A percentile compares a stretch with the other conserved stretches of the same genome.
These are phyloP conservation scores for Echeneis naucrates DNA, from an alignment of 2,797 vertebrate genomes.

Conservation along the genomic window DNA sequence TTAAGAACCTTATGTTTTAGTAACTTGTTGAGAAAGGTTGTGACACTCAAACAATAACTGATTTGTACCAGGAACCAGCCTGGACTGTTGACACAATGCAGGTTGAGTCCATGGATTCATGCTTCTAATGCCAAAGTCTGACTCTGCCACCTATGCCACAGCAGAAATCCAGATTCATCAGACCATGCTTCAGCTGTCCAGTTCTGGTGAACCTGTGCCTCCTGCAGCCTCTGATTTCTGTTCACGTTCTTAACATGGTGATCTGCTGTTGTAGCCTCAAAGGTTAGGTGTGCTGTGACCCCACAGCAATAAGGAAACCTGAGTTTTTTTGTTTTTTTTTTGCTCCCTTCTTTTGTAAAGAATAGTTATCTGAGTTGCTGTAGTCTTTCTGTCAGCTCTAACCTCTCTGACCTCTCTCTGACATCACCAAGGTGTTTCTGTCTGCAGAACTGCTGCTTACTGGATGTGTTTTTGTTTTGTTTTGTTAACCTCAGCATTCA, in stretches of 20 bases:
- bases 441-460: neutral
- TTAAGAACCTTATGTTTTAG: neutral
- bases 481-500: no score
- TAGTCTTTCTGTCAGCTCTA: neutral
- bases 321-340: neutral
- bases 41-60: neutral
- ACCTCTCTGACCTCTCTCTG: neutral
- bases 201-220: neutral
- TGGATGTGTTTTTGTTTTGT: neutral
- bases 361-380: neutral
- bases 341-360: neutral
- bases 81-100: neutral
- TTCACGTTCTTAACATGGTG: neutral
- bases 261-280: neutral
- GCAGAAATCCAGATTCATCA: neutral
- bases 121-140: neutral
- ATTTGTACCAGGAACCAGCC: neutral
- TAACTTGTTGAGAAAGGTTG: neutral
- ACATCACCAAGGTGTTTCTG: neutral
- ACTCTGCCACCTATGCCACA: neutral
- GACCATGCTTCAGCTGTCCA: neutral
- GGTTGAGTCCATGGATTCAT: neutral
- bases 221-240: neutral
- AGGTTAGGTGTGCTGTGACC: neutral
- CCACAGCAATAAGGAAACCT: neutral